Base-by-base conservation (phyloP, 2,797 vertebrate genomes). In the Thripadectes ignobilis region DNA sequence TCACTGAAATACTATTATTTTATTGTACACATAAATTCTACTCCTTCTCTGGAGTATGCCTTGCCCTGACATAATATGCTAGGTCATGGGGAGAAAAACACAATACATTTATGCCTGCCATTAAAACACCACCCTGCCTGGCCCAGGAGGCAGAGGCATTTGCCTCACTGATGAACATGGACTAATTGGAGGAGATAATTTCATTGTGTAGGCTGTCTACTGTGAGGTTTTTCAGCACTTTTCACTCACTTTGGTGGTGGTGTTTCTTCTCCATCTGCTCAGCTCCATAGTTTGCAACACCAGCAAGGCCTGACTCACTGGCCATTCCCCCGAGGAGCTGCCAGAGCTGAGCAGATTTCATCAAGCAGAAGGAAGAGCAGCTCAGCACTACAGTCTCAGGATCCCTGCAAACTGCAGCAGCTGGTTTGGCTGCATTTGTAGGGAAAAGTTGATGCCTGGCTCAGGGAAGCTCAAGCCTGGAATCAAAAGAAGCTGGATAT, bases 81-180 rank as follows among this genome's bases (percentile, higher is more conserved):
- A 74, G 87, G 83, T 95, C 85, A 95, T 0, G 0, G 88, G 80
- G 77, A 93, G 74, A 94, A 88, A 88, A 65, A 71, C 69, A 32
- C 59, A 93, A 68, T 3, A 94, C 80, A 95, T 94, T 95, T 94
- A 96, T 91, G 63, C 61, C 72, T 93, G 1, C 71, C 90, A 82
- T 84, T 92, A 90, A 95, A 95, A 68, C 68, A 89, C 57, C 82
- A 74, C 63, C 52, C n/a, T 82, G 63, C 66, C 80, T 94, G 77
- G 77, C 67, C 57, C 46, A 74, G 59, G 65, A 91, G 52, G 59
- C 73, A 90, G 73, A 88, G 38, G 43, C 15, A 30, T 81, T 94
- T 93, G 67, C 63, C 65, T 88, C 57, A 17, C 5, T 79, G 67
- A 61, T 89, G 83, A 55, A 55, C 57, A 45, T 3, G 30, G 66